These are phyloP conservation scores for Esox lucius DNA, from an alignment of 2,797 vertebrate genomes.

Conservation along the genomic window DNA sequence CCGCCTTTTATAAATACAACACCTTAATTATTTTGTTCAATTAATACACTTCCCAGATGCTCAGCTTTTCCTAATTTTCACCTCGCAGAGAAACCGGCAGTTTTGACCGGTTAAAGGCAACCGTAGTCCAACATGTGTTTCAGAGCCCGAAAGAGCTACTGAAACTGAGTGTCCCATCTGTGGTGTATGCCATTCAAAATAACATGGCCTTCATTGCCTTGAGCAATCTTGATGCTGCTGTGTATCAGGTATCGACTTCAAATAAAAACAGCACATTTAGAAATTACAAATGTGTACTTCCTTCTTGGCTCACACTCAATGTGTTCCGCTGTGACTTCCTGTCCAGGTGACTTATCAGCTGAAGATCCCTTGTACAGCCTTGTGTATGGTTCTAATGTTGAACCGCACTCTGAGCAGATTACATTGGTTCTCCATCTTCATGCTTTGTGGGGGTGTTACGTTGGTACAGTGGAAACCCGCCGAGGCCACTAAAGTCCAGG, in stretches of 20 bases:
- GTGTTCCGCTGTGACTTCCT: not conserved
- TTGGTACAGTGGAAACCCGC: constrained; percentile 93
- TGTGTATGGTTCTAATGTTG: constrained; percentile 95
- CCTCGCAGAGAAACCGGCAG: constrained; percentile 87
- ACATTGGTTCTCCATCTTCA: constrained; percentile 95
- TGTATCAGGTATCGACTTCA: constrained; percentile 86
- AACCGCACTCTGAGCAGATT: constrained; percentile 86
- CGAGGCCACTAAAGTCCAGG: constrained; percentile 89
- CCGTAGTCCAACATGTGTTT: constrained; percentile 83
- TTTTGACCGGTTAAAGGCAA: constrained; percentile 70
- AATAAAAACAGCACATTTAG: not conserved
- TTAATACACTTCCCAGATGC: not conserved
- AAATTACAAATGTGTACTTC: not conserved
- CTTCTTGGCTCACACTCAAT: not conserved
- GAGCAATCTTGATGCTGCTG: constrained; percentile 95
- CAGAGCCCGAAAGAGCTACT: constrained; percentile 85
- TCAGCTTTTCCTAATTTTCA: constrained; percentile 33
- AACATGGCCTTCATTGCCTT: constrained; percentile 97
- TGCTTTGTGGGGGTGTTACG: constrained; percentile 90
- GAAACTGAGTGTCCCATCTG: constrained; percentile 91
- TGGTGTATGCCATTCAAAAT: constrained; percentile 95
- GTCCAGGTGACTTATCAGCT: constrained; percentile 93
- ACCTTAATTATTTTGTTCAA: not conserved
- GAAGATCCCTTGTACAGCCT: constrained; percentile 96
- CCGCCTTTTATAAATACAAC: not conserved